Conservation (phyloP, 2,797 vertebrate species). For the Anomalospiza imberbis region DNA sequence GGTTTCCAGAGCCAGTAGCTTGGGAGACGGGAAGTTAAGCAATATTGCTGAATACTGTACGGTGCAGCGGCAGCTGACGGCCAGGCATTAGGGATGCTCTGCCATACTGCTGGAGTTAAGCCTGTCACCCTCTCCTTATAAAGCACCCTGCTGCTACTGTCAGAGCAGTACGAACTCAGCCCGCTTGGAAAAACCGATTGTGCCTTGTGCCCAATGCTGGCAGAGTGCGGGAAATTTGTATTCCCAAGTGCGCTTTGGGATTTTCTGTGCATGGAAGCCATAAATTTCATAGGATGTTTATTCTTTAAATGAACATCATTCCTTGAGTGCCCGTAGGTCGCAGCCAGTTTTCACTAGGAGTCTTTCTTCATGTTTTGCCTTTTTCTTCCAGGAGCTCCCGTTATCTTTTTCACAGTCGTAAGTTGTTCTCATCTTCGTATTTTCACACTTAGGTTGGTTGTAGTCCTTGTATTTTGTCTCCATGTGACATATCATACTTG, state of each 20-base stretch:
- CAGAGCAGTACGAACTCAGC: not conserved
- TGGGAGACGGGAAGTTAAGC: not conserved
- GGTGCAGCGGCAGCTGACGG: not conserved
- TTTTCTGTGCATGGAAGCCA: not conserved
- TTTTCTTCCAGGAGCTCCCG: not conserved
- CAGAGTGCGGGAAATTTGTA: accelerated
- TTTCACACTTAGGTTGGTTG: not conserved
- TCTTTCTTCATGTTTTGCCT: not conserved
- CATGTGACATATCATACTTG: not conserved
- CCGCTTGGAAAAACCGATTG: not conserved
- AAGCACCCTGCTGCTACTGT: not conserved
- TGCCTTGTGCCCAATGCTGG: not conserved
- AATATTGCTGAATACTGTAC: not conserved
- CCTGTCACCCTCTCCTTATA: not conserved
- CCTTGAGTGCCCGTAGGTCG: not conserved
- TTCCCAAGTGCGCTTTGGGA: not conserved
- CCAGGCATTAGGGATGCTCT: not conserved
- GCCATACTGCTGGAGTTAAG: not conserved
- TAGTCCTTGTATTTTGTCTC: not conserved
- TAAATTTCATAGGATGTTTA: not conserved
- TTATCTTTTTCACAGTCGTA: not conserved
- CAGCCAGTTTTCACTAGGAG: not conserved
- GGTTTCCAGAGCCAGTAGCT: not conserved
- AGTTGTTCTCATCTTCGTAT: not conserved
- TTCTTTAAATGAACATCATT: not conserved